These are phyloP conservation scores for Heteromormyrus szaboi DNA, from an alignment of 2,797 vertebrate genomes.

Conservation along the genomic window DNA sequence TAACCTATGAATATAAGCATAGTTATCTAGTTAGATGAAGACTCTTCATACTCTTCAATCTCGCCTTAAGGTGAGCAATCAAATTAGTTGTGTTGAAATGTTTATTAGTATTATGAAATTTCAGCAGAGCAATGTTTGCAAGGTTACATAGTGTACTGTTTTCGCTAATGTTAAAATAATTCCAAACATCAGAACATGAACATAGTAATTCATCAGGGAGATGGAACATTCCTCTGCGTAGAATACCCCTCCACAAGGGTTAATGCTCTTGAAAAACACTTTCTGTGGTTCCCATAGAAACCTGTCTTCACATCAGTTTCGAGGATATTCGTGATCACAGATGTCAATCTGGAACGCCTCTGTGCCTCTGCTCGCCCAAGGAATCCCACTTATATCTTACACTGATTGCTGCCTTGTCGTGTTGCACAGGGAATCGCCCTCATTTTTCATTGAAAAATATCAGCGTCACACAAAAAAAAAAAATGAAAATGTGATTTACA, in stretches of 20 bases:
- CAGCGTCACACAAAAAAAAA: background rate
- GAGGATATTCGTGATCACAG: constrained; percentile 30
- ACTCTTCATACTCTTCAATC: background rate
- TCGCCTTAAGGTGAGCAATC: background rate
- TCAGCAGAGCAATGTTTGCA: background rate
- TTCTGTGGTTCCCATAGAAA: constrained; percentile 40
- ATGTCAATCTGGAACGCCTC: constrained; percentile 21
- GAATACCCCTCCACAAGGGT: constrained; percentile 18
- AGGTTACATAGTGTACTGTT: background rate
- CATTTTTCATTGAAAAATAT: background rate
- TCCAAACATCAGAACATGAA: background rate
- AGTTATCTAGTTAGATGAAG: background rate
- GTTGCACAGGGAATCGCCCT: constrained; percentile 14
- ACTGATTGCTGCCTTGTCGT: background rate
- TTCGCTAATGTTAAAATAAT: background rate
- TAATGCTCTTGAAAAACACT: constrained; percentile 32
- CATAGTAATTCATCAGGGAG: background rate
- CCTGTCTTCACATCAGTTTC: constrained; percentile 25
- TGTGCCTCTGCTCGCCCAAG: background rate
- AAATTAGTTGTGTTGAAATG: background rate
- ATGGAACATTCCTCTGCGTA: background rate
- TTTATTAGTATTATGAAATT: background rate
- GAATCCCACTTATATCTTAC: background rate
- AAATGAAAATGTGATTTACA: background rate
- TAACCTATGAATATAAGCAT: background rate